These are phyloP conservation scores for Rhizomys pruinosus DNA, from an alignment of 2,113 vertebrate genomes.

Conservation along the genomic window DNA sequence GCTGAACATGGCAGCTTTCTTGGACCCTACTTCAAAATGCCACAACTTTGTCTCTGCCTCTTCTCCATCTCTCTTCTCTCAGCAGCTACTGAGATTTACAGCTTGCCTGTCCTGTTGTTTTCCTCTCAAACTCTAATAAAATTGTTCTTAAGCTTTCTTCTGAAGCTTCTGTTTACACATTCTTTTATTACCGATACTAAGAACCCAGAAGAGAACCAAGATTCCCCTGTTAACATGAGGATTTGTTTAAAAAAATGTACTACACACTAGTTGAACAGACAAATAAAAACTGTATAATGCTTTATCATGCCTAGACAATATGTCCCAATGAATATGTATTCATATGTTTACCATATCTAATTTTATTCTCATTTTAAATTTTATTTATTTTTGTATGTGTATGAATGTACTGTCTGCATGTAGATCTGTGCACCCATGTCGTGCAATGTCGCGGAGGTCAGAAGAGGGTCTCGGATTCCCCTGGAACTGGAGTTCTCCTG, in stretches of 20 bases:
- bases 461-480: too few species aligned
- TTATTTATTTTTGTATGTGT: too few species aligned
- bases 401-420: too few species aligned
- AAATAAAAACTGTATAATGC: not conserved
- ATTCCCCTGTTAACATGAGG: too few species aligned
- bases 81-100: too few species aligned
- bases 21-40: not conserved
- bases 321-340: not conserved
- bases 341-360: not conserved
- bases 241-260: not conserved
- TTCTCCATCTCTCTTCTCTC: not conserved
- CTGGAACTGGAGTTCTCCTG: too few species aligned
- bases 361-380: too few species aligned
- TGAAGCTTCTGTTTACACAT: not conserved
- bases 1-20: not conserved
- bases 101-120: not conserved
- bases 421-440: too few species aligned
- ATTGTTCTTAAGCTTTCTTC: not conserved
- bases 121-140: not conserved
- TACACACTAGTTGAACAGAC: not conserved
- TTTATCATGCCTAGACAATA: not conserved
- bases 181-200: not conserved
- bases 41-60: too few species aligned
- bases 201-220: not conserved
- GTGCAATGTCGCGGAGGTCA: too few species aligned